These are phyloP conservation scores for Rugalucina vietnamica DNA, from an alignment of 2,888 invertebrate species.

Conservation along the genomic window DNA sequence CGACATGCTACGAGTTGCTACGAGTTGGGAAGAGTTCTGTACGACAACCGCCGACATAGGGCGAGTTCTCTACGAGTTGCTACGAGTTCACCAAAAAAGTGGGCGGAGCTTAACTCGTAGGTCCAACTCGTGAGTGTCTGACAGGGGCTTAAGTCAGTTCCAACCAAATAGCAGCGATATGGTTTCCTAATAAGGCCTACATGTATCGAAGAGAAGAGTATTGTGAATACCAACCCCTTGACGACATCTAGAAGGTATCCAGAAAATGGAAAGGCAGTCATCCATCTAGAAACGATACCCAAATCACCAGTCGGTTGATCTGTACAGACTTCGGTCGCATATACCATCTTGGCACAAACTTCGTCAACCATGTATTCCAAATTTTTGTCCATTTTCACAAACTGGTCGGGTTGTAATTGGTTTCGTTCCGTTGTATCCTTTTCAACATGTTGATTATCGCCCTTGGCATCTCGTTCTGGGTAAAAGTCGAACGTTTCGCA, in stretches of 20 bases:
- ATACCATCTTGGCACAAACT: constrained; percentile 9
- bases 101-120: too few relatives aligned
- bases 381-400: neutral
- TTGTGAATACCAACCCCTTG: constrained; percentile 27
- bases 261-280: constrained; percentile 4
- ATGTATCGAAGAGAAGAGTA: neutral
- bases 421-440: neutral
- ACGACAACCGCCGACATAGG: too few relatives aligned
- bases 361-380: constrained; percentile 6
- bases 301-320: neutral
- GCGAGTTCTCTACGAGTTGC: too few relatives aligned
- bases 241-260: constrained; percentile 38
- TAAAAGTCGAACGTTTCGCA: constrained; percentile 22
- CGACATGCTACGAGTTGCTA: too few relatives aligned
- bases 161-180: neutral
- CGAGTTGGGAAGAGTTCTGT: too few relatives aligned
- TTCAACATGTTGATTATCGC: neutral
- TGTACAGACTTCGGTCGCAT: neutral
- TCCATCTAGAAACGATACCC: neutral
- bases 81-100: too few relatives aligned
- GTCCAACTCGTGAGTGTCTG: too few relatives aligned
- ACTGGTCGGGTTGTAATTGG: neutral
- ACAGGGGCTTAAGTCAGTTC: too few relatives aligned
- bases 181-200: neutral
- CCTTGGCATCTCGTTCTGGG: neutral